phyloP scores from a whole-genome alignment of 2,113 vertebrate species.

The Indri indri region DNA sequence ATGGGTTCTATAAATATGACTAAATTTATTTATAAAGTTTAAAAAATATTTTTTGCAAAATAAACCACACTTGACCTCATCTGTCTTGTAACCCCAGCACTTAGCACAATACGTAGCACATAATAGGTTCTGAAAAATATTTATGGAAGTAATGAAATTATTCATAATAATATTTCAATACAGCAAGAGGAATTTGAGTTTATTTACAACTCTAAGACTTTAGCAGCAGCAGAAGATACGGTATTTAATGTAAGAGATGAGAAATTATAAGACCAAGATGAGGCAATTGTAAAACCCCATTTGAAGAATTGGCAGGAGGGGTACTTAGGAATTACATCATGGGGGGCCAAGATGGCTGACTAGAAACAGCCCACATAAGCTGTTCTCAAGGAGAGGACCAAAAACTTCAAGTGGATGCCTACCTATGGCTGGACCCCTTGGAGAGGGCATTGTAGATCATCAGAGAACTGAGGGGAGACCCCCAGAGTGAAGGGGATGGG shows the following conservation, averaged over 20 bases:
- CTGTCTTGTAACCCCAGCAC: background rate
- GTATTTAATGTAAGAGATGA: background rate
- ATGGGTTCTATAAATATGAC: background rate
- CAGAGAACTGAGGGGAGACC: no score
- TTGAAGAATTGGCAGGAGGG: background rate
- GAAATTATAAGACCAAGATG: background rate
- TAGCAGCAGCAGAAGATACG: background rate
- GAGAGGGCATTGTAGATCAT: no score
- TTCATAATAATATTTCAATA: background rate
- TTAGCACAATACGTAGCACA: background rate
- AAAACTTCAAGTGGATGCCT: no score
- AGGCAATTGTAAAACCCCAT: background rate
- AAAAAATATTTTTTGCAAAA: background rate
- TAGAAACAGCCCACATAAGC: no score
- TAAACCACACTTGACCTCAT: background rate
- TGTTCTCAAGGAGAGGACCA: no score
- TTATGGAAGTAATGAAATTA: background rate
- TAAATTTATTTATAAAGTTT: background rate
- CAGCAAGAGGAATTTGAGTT: background rate
- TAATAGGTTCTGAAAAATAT: background rate
- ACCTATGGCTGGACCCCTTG: no score
- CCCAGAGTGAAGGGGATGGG: no score
- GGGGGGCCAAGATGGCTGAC: no score
- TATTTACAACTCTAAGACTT: background rate
- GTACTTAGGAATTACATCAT: no score